These are phyloP conservation scores for Rhodeus uyekii DNA, from an alignment of 2,797 vertebrate genomes.

Conservation along the genomic window DNA sequence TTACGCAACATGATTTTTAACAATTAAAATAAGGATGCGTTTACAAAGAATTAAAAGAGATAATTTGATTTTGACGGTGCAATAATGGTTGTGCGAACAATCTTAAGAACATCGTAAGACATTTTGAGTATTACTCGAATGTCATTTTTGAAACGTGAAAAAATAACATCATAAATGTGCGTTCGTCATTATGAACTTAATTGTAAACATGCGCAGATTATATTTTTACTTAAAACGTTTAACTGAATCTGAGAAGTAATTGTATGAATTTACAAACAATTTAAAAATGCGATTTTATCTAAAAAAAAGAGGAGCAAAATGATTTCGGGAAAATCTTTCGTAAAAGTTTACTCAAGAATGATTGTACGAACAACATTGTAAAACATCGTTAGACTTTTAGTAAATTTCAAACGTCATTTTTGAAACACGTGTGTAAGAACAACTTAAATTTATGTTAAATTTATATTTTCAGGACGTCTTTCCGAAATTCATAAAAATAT, in stretches of 20 bases:
- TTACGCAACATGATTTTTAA: neutral
- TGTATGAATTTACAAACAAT: neutral
- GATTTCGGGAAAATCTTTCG: fast-evolving
- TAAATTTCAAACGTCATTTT: neutral
- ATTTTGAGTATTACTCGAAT: too few species aligned
- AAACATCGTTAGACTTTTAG: neutral
- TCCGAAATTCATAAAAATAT: neutral
- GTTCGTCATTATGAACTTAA: too few species aligned
- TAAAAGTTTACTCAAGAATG: neutral
- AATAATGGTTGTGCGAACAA: neutral
- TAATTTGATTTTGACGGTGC: neutral
- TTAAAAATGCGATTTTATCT: neutral
- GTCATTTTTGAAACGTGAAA: neutral
- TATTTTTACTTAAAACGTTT: neutral
- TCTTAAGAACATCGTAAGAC: neutral
- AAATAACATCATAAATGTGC: neutral
- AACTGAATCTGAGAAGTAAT: neutral
- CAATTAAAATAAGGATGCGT: neutral
- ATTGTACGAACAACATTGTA: neutral
- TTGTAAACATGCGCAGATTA: too few species aligned
- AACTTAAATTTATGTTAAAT: neutral
- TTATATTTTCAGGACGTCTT: neutral
- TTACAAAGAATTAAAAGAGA: neutral
- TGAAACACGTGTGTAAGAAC: neutral
- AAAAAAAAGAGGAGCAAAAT: neutral